Conservation (phyloP, 2,113 vertebrate species). For the Rhineura floridana region DNA sequence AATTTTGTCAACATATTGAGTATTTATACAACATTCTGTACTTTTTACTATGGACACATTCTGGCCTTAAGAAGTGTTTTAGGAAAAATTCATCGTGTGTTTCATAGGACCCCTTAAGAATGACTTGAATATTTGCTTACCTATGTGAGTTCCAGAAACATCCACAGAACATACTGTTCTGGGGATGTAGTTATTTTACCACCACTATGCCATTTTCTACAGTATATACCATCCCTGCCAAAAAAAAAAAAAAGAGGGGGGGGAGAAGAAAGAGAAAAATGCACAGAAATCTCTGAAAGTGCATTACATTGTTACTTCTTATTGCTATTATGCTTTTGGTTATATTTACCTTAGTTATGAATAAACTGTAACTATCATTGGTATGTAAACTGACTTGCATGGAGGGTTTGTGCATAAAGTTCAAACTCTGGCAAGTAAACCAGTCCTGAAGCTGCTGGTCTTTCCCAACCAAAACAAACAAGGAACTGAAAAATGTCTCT, state of each 20-base stretch:
- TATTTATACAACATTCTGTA: neutral
- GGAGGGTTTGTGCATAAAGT: neutral
- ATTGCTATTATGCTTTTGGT: neutral
- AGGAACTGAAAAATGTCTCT: neutral
- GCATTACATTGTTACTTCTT: neutral
- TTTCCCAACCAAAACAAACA: constrained; percentile 17
- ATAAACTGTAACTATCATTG: neutral
- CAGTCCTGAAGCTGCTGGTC: neutral
- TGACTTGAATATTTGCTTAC: neutral
- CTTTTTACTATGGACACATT: neutral
- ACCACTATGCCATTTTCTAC: neutral
- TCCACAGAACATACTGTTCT: constrained; percentile 5
- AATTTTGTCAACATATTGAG: neutral
- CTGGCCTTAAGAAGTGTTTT: neutral
- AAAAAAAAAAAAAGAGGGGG: neutral
- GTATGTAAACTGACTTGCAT: neutral
- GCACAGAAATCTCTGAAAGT: neutral
- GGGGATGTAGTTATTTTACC: neutral
- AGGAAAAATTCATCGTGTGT: neutral
- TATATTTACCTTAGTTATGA: neutral
- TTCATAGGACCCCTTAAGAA: neutral
- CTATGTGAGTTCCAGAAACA: neutral
- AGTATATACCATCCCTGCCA: neutral
- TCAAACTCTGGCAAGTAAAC: neutral
- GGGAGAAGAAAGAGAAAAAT: neutral